Evolutionary conservation across 2,797 vertebrate species (phyloP), one percentile per base, ranked within the genome.

Genomic region (Cephalopachus bancanus): DNA sequence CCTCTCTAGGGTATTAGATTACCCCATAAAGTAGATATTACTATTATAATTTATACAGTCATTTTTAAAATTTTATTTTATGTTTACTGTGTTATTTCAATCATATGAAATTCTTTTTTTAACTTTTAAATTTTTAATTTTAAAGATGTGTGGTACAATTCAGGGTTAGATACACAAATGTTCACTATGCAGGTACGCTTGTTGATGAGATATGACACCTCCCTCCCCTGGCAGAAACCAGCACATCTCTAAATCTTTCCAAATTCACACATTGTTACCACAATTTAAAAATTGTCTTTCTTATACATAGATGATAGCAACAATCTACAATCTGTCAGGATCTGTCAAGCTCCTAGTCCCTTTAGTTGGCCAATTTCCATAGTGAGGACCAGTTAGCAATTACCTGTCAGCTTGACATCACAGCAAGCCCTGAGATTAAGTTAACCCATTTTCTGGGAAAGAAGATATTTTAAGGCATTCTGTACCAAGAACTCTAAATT

Each of bases 391-490:
- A 55, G 8, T 65, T 59, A 49, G 26, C 16, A 19, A 72, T 81
- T 2, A 24, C 28, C 30, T 84, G 30, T 80, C 33, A 81, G 7
- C 28, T 93, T 20, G 65, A 53, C 26, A 26, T 6, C 33, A 71
- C 7, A 81, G 57, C 60, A 78, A 76, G 19, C 14, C 12, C 17
- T 28, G 26, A 7, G 33, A 19, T 83, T 90, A 53, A 49, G 30
- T 74, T 89, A 92, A 89, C n/a, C 33, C 57, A 89, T n/a, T 85
- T 86, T 89, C 20, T 76, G 17, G 5, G 8, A 81, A 14, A 92
- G 49, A 71, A 93, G 30, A 80, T 67, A 92, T 84, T 91, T 51
- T 91, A 75, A 91, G 30, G 37, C 44, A 55, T 49, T n/a, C 62
- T 74, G 33, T 28, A 65, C 4, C 16, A 55, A 60, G 37, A 49